Evolutionary conservation across 2,888 invertebrate species (phyloP).

Genomic region (Drosophila multiciliata): DNA sequence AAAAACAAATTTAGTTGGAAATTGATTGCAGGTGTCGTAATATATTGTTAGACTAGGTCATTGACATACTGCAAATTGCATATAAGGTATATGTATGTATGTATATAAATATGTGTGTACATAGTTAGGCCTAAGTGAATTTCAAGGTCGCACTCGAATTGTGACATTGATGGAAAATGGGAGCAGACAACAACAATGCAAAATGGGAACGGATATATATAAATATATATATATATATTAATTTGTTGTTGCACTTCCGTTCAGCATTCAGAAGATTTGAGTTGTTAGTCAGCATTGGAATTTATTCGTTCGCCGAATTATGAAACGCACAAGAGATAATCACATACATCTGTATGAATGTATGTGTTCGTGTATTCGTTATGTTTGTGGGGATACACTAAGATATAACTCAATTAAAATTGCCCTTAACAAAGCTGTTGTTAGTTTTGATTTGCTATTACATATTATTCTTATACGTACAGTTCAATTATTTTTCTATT

Average conservation of each 20-base stretch:
- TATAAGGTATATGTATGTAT: constrained; percentile 8
- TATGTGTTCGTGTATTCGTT: constrained; percentile 8
- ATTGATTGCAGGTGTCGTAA: background rate
- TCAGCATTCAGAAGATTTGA: constrained; percentile 50
- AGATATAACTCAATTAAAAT: constrained; percentile 46
- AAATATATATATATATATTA: constrained; percentile 12
- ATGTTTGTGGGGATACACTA: constrained; percentile 5
- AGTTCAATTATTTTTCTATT: constrained; percentile 50
- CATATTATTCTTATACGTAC: constrained; percentile 55
- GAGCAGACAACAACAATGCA: constrained; percentile 25
- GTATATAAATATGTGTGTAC: background rate
- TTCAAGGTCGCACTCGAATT: constrained; percentile 65
- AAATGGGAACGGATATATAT: constrained; percentile 24
- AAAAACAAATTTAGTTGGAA: background rate
- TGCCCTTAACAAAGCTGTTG: constrained; percentile 48
- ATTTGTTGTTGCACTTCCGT: constrained; percentile 56
- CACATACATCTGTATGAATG: constrained; percentile 25
- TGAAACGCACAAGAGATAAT: constrained; percentile 61
- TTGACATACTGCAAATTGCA: constrained; percentile 64
- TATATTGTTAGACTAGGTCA: constrained; percentile 63
- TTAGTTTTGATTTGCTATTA: constrained; percentile 66
- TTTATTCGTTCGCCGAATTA: constrained; percentile 49
- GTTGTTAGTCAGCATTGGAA: constrained; percentile 61
- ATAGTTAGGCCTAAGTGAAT: constrained; percentile 50
- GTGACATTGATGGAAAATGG: constrained; percentile 67